A percentile compares a stretch with the other conserved stretches of the same genome.
Conservation (phyloP, 1,140 invertebrate genomes). For the Drosophila oshimai region DNA sequence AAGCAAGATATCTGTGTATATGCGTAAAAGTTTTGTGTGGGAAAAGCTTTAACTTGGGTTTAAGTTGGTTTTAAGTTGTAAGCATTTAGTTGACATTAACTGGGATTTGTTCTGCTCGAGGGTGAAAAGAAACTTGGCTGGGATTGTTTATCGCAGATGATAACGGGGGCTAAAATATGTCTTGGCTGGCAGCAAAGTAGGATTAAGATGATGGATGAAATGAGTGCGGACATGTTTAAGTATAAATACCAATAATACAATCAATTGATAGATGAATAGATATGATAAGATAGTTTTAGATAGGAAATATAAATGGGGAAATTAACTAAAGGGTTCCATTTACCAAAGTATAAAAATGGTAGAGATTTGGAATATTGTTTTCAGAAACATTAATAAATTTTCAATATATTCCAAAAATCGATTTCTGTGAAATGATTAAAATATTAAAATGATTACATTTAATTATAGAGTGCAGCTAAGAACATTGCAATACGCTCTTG, state of each 20-base stretch:
- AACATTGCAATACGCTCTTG: no score
- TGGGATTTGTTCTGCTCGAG: slow-evolving; percentile 53
- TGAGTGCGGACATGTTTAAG: neutral
- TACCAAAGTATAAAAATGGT: no score
- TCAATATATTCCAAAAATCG: no score
- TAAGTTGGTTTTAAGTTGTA: slow-evolving; percentile 79
- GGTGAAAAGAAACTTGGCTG: slow-evolving; percentile 10
- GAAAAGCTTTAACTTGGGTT: slow-evolving; percentile 57
- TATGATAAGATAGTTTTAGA: neutral
- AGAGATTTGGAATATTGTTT: no score
- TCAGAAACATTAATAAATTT: no score
- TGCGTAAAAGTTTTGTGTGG: slow-evolving; percentile 33
- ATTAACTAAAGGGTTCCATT: no score
- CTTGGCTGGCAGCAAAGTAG: neutral
- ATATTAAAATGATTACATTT: no score
- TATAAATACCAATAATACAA: neutral
- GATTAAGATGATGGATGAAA: slow-evolving; percentile 30
- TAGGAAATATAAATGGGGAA: no score
- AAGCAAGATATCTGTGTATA: slow-evolving; percentile 14
- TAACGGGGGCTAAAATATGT: slow-evolving; percentile 20
- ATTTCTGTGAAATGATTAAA: no score
- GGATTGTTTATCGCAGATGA: slow-evolving; percentile 30
- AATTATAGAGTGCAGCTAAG: no score
- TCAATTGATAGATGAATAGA: neutral
- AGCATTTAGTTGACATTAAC: slow-evolving; percentile 76